Evolutionary conservation across 2,797 vertebrate genomes (phyloP), one percentile per base, ranked within the genome.

Genomic region (Benthosema pterotum): DNA sequence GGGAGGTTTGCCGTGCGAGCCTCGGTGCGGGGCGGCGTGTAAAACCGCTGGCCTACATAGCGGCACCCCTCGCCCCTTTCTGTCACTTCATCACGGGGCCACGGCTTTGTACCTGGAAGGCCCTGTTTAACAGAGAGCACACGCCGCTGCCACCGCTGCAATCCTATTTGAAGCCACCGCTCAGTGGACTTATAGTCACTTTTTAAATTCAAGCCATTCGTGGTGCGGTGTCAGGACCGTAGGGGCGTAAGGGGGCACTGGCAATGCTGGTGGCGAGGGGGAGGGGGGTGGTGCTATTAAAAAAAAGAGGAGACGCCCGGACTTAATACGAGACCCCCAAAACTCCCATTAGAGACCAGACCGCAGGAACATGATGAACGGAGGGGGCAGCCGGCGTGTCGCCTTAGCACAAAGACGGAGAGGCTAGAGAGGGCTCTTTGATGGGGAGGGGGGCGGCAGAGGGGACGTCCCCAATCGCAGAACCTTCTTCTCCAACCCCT

Each of bases 391-490:
- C 88, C 72, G 87, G 0, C 3, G 7, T 5, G 28, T 88, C 77
- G 84, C 79, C 76, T 88, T 84, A 81, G 71, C 75, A 57, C 71
- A 58, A n/a, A 75, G 69, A 87, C 85, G 75, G n/a, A n/a, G n/a
- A 79, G 85, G 88, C 32, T 38, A 77, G 79, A 86, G 87, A 81
- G 74, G 80, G 75, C 79, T 91, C 83, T 91, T 89, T 93, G 91
- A 94, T 92, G 87, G 88, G n/a, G 47, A 88, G 92, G 92, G 91
- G 93, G 91, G 89, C 92, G 93, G 93, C 92, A 92, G 79, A 86
- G 90, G 90, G 86, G 80, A 82, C 75, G 85, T 92, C 91, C 88
- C 90, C 70, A 53, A 79, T 61, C 77, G 78, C 78, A 46, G 67
- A n/a, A 74, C 16, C 25, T 55, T 42, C 19, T 42, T 46, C n/a